Conservation (phyloP, 2,888 invertebrate species). For the Pseudococcus jackbeardsleyi region DNA sequence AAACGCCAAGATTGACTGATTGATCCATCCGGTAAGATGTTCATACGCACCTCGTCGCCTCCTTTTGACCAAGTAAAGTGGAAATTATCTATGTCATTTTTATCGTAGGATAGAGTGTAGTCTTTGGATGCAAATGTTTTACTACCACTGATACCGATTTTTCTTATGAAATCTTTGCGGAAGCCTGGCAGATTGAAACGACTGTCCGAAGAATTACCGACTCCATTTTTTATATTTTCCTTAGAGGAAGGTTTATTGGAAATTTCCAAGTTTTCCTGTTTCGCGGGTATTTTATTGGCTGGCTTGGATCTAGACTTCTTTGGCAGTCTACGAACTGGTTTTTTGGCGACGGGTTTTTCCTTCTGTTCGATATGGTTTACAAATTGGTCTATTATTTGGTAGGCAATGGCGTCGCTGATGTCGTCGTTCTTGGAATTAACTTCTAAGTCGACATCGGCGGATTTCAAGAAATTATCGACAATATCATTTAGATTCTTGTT, state of each 20-base stretch:
- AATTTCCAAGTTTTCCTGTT: too few species aligned
- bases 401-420: not conserved
- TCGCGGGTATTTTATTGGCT: too few species aligned
- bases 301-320: too few species aligned
- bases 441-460: not conserved
- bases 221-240: too few species aligned
- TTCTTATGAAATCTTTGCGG: not conserved
- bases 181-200: not conserved
- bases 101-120: not conserved
- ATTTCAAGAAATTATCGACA: not conserved
- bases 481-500: not conserved
- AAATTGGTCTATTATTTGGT: not conserved
- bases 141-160: not conserved
- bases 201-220: not conserved
- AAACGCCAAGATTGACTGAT: not conserved
- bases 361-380: not conserved
- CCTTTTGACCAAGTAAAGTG: not conserved
- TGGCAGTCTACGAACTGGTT: not conserved
- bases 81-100: not conserved
- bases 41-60: not conserved
- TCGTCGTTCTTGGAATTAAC: not conserved
- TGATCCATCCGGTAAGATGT: rapidly evolving
- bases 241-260: too few species aligned
- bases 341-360: not conserved
- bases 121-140: too few species aligned